A percentile compares a stretch with the other conserved stretches of the same genome.
phyloP scores from a whole-genome alignment of 2,113 vertebrate genomes.

The Forbesichthys agassizii region DNA sequence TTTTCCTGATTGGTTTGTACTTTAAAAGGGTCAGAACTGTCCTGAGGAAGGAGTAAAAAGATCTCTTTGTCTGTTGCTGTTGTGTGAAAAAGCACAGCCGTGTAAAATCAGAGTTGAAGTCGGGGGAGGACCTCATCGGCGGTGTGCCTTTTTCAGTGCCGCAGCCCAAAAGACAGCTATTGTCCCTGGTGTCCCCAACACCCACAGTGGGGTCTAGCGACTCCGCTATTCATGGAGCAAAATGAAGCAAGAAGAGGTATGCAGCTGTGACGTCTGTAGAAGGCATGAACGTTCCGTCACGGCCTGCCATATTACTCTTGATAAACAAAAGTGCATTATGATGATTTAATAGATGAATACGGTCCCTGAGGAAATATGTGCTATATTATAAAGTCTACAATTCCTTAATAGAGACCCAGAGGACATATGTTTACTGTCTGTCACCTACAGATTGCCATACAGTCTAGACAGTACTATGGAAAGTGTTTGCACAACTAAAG shows the following conservation, averaged over 20 bases:
- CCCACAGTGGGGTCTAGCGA: slow-evolving; percentile 51
- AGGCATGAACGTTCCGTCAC: slow-evolving; percentile 39
- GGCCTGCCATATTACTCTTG: background rate
- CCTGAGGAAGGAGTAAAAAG: slow-evolving; percentile 47
- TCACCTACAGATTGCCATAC: background rate
- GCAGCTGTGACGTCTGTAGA: slow-evolving; percentile 55
- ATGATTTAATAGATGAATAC: background rate
- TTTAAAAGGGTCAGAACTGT: slow-evolving; percentile 59
- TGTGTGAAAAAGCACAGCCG: slow-evolving; percentile 78
- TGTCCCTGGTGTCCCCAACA: slow-evolving; percentile 72
- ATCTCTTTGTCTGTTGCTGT: slow-evolving; percentile 69
- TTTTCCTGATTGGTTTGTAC: slow-evolving; percentile 67
- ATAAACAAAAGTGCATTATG: slow-evolving; percentile 12
- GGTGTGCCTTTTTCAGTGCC: slow-evolving; percentile 61
- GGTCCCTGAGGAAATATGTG: background rate
- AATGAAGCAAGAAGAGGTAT: slow-evolving; percentile 68
- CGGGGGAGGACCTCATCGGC: slow-evolving; percentile 70
- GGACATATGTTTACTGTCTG: background rate
- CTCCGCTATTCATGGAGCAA: slow-evolving; percentile 58
- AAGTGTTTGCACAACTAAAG: background rate
- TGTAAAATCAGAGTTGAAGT: slow-evolving; percentile 79
- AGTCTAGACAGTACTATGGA: background rate
- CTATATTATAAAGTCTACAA: too few relatives aligned
- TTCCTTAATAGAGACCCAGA: too few relatives aligned
- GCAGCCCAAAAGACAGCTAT: slow-evolving; percentile 69